A percentile compares a stretch with the other conserved stretches of the same genome.
phyloP scores from a whole-genome alignment of 2,113 vertebrate genomes.

The Paradisaea rubra region DNA sequence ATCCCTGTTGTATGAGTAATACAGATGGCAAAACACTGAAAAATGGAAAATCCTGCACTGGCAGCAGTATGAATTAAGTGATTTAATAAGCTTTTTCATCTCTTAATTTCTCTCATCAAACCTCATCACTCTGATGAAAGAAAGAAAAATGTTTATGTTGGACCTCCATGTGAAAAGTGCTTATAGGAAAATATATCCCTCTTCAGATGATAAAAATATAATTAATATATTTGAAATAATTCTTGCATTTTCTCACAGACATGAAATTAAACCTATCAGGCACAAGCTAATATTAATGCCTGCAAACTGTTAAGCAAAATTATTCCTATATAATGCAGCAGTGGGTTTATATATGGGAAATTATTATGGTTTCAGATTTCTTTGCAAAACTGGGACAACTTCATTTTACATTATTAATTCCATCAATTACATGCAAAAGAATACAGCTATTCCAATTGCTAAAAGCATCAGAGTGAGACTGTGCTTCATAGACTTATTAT shows the following conservation, averaged over 20 bases:
- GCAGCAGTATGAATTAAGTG: conserved; percentile 1
- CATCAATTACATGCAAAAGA: neutral
- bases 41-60: conserved; percentile 1
- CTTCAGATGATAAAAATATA: conserved; percentile 1
- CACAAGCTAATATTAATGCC: conserved; percentile 8
- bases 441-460: neutral
- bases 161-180: conserved; percentile 26
- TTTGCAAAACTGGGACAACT: neutral
- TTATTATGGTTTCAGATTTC: neutral
- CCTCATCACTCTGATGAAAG: neutral
- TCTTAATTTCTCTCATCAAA: conserved; percentile 24
- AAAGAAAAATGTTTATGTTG: conserved; percentile 28
- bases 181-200: conserved; percentile 16
- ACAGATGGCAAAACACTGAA: neutral
- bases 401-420: neutral
- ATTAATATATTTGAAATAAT: conserved; percentile 33
- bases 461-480: neutral
- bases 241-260: conserved; percentile 25
- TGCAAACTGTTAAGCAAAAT: neutral
- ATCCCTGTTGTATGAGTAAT: neutral
- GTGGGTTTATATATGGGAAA: neutral
- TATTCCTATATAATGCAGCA: neutral
- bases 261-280: neutral
- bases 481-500: neutral
- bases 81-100: conserved; percentile 7